Conservation (phyloP, 2,888 invertebrate species). For the Calliphora vomitoria region DNA sequence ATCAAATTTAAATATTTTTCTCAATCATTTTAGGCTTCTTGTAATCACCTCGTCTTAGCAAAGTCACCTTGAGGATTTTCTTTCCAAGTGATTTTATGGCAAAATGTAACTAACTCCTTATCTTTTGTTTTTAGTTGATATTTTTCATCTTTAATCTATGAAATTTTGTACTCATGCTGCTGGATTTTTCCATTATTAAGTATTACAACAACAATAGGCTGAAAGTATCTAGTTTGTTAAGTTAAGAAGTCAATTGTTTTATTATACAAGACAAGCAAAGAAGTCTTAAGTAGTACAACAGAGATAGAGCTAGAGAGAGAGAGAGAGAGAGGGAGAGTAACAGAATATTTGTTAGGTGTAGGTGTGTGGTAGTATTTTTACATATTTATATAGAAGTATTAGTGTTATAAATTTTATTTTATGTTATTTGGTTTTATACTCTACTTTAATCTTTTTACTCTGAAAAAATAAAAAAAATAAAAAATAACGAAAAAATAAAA, state of each 20-base stretch:
- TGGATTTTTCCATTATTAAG: conserved; percentile 17
- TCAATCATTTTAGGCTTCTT: not conserved
- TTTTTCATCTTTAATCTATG: conserved; percentile 57
- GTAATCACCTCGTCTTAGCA: conserved; percentile 20
- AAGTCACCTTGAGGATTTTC: conserved; percentile 49
- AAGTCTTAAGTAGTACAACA: not conserved
- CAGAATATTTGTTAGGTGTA: not conserved
- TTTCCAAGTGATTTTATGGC: conserved; percentile 28
- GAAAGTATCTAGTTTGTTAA: not conserved
- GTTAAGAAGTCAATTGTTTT: conserved; percentile 49
- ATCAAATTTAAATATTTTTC: conserved; percentile 17
- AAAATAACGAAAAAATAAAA: conserved; percentile 4
- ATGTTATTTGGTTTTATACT: conserved; percentile 13
- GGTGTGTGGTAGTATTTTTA: not conserved
- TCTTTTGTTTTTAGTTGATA: conserved; percentile 21
- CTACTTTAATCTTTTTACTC: conserved; percentile 30
- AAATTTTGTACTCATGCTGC: not conserved
- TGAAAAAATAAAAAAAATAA: not conserved
- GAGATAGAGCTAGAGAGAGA: no score
- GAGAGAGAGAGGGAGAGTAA: not conserved
- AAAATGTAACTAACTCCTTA: conserved; percentile 51
- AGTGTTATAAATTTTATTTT: conserved; percentile 29
- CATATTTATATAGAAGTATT: not conserved
- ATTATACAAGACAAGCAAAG: conserved; percentile 24
- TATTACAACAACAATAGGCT: conserved; percentile 14